Conservation (phyloP, 2,888 invertebrate genomes). For the Ganaspis brasiliensis region DNA sequence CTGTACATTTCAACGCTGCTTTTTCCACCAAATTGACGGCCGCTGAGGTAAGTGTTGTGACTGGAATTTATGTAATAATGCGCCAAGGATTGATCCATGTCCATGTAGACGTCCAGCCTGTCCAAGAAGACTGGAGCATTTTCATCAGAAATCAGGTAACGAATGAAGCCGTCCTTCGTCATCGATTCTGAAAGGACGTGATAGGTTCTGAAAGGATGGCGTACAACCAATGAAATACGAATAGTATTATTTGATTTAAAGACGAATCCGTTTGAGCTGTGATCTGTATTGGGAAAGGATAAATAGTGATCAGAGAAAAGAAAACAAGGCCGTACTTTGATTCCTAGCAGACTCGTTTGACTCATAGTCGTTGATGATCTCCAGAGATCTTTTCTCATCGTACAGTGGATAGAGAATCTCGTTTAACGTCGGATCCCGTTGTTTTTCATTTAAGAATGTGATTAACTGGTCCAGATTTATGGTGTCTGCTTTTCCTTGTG, state of each 20-base stretch:
- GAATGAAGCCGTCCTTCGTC: slow-evolving; percentile 97
- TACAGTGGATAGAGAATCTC: slow-evolving; percentile 99
- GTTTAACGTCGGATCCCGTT: slow-evolving; percentile 98
- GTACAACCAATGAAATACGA: slow-evolving; percentile 55
- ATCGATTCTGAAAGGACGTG: slow-evolving; percentile 85
- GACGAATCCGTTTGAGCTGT: slow-evolving; percentile 6
- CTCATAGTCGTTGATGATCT: slow-evolving; percentile 97
- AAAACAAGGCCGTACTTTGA: slow-evolving; percentile 83
- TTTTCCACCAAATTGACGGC: slow-evolving; percentile 98
- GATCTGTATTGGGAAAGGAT: slow-evolving; percentile 9
- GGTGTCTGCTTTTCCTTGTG: slow-evolving; percentile 93
- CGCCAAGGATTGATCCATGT: slow-evolving; percentile 98
- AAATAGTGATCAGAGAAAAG: background rate
- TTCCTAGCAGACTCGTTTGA: slow-evolving; percentile 88
- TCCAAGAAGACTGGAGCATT: slow-evolving; percentile 99
- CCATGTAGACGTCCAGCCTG: slow-evolving; percentile 97
- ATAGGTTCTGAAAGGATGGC: slow-evolving; percentile 68
- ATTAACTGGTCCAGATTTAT: slow-evolving; percentile 94
- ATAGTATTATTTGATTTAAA: background rate
- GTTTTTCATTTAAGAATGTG: slow-evolving; percentile 97
- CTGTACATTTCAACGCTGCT: slow-evolving; percentile 99
- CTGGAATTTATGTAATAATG: slow-evolving; percentile 99
- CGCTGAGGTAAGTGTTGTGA: slow-evolving; percentile 96
- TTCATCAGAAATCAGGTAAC: slow-evolving; percentile 99
- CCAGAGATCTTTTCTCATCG: slow-evolving; percentile 94